Evolutionary conservation across 64 coral and sea anemone species (phyloP).

Genomic region (Montipora foliosa): DNA sequence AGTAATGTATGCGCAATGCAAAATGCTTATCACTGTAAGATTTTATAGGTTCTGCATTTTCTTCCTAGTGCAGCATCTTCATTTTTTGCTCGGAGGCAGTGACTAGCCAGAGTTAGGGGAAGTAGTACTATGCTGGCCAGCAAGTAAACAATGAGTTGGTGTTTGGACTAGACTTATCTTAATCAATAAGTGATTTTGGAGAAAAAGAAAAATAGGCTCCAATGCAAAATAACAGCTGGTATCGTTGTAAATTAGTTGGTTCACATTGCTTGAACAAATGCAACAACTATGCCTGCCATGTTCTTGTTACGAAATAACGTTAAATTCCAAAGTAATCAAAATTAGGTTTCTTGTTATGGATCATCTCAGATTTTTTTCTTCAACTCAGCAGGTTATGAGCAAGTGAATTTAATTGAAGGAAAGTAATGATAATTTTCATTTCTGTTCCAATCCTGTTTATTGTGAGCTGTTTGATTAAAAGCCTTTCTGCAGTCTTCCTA

Average conservation of each 20-base stretch:
- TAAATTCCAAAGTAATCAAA: slow-evolving; percentile 3
- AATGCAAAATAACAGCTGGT: not conserved
- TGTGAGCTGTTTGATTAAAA: not conserved
- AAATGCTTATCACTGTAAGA: not conserved
- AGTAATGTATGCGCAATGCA: not conserved
- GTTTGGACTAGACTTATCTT: slow-evolving; percentile 36
- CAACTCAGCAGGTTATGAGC: slow-evolving; percentile 24
- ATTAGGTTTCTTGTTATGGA: slow-evolving; percentile 8
- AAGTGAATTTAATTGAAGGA: slow-evolving; percentile 1
- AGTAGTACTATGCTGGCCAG: not conserved
- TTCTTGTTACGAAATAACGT: not conserved
- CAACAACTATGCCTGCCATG: slow-evolving; percentile 20
- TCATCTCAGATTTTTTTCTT: not conserved
- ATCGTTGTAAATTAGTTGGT: slow-evolving; percentile 21
- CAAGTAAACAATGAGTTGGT: not conserved
- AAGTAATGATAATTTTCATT: slow-evolving; percentile 50
- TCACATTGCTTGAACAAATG: not conserved
- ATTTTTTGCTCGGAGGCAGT: not conserved
- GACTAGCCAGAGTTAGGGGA: not conserved
- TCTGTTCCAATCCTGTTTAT: slow-evolving; percentile 47
- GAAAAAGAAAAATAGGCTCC: slow-evolving; percentile 4
- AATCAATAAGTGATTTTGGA: slow-evolving; percentile 42
- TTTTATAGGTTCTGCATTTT: not conserved
- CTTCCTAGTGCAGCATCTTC: not conserved
- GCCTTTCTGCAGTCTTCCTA: not conserved